A percentile compares a stretch with the other conserved stretches of the same genome.
Evolutionary conservation across 2,113 vertebrate species (phyloP).

Genomic region (Callopanchax toddi): DNA sequence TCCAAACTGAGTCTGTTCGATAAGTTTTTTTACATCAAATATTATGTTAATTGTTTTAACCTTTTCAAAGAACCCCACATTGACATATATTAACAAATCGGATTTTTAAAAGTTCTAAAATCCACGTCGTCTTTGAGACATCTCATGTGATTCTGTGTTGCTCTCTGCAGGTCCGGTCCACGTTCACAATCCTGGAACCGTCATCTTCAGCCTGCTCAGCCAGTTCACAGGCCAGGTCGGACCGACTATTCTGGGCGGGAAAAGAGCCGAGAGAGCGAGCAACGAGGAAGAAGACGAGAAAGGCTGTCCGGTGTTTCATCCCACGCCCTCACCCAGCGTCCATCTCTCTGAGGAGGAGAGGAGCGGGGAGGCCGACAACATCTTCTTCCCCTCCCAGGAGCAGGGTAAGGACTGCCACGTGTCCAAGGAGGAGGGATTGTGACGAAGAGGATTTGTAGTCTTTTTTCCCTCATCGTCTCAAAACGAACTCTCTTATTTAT

Average conservation of each 20-base stretch:
- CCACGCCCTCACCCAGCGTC: slow-evolving; percentile 55
- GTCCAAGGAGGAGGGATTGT: slow-evolving; percentile 78
- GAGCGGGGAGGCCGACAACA: slow-evolving; percentile 45
- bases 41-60: no score
- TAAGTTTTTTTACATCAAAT: no score
- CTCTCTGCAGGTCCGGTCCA: slow-evolving; percentile 73
- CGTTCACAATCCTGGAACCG: slow-evolving; percentile 76
- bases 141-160: neutral
- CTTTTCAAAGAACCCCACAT: no score
- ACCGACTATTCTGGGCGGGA: slow-evolving; percentile 20
- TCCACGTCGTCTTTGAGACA: no score
- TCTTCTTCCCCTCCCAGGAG: slow-evolving; percentile 80
- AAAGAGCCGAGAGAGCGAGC: slow-evolving; percentile 7
- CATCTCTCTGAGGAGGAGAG: slow-evolving; percentile 77
- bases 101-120: no score
- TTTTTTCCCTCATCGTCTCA: no score
- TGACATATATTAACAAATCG: no score
- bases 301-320: slow-evolving; percentile 44
- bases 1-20: no score
- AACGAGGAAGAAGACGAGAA: slow-evolving; percentile 47
- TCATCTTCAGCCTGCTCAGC: slow-evolving; percentile 79
- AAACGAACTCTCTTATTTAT: no score
- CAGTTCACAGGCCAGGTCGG: slow-evolving; percentile 70
- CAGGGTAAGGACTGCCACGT: slow-evolving; percentile 80
- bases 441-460: slow-evolving; percentile 32